Evolutionary conservation across 92 coral and sea anemone genomes (phyloP), one percentile per base, ranked within the genome.

Genomic region (Isaurus tuberculatus): DNA sequence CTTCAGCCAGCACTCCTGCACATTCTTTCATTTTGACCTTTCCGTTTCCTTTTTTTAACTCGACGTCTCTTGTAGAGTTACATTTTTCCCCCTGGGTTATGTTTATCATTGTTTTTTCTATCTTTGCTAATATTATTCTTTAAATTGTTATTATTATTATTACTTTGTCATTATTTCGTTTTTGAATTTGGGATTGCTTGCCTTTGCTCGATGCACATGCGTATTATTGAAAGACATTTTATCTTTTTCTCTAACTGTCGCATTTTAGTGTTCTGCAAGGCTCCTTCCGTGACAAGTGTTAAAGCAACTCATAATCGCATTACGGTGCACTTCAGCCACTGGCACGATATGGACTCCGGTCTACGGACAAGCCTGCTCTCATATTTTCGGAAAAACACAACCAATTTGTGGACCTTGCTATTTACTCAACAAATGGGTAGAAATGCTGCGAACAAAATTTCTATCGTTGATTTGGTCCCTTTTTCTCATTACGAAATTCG

Each of bases 241-340:
- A 40, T 40, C 7, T 3, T 40, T 13, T 34, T 26, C 26, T 4
- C 13, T 13, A 40, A 37, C 42, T 65, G 8, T 17, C 63, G n/a
- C 5, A 23, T 1, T 55, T 72, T 72, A 72, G 78, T 72, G 61
- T 72, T 72, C 27, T 72, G 78, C 78, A 72, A 25, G 78, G 78
- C 4, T 28, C 78, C 78, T 25, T 14, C 78, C 1, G 36, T 25
- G 6, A 14, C 13, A 26, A 22, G 0, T 9, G 2, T 25, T 11
- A 42, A 30, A 2, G n/a, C 2, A 13, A 44, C 22, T 43, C 0
- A 44, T 25, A 15, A 27, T 0, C 4, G 16, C 13, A 44, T 72
- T 11, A 13, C 4, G 5, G 61, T 72, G 25, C 2, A 1, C 25
- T 25, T 43, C 15, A 26, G 5, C 25, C 58, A 44, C 40, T 72